Percentiles rank a stretch among this genome's conserved stretches.
These are phyloP conservation scores for Euleptes europaea DNA, from an alignment of 2,113 vertebrate genomes.

Conservation along the genomic window DNA sequence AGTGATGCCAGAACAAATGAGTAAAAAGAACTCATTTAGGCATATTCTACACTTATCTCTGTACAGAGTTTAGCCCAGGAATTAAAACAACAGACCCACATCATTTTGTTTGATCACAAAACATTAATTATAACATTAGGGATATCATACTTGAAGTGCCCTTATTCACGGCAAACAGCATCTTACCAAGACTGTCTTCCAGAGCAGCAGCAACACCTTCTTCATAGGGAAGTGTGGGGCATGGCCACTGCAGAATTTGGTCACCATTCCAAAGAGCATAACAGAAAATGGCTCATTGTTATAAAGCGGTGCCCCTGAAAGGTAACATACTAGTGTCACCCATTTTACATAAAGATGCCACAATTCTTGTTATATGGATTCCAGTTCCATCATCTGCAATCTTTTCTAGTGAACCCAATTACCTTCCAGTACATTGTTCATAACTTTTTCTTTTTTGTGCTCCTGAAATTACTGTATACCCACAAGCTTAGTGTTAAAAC, in stretches of 20 bases:
- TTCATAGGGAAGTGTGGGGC: constrained; percentile 98
- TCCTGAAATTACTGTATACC: accelerated
- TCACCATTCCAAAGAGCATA: constrained; percentile 96
- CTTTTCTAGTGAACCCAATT: not conserved
- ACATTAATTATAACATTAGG: not conserved
- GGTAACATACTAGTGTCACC: not conserved
- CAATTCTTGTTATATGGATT: not conserved
- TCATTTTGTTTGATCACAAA: not conserved
- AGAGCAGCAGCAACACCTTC: constrained; percentile 91
- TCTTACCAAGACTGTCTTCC: constrained; percentile 95
- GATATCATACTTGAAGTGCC: not conserved
- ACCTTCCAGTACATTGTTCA: not conserved
- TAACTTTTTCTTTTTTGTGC: accelerated
- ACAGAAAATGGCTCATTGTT: constrained; percentile 95
- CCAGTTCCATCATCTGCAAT: not conserved
- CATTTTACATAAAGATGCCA: not conserved
- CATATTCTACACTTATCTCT: not conserved
- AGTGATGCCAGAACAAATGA: not conserved
- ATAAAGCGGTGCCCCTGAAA: constrained; percentile 88
- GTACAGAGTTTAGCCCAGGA: not conserved
- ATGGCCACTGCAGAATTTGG: constrained; percentile 96
- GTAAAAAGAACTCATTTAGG: not conserved
- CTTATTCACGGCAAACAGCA: not conserved
- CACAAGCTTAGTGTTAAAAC: not conserved
- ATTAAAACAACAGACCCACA: not conserved